These are phyloP conservation scores for Vulpes ferrilata DNA, from an alignment of 2,113 vertebrate genomes.

Conservation along the genomic window DNA sequence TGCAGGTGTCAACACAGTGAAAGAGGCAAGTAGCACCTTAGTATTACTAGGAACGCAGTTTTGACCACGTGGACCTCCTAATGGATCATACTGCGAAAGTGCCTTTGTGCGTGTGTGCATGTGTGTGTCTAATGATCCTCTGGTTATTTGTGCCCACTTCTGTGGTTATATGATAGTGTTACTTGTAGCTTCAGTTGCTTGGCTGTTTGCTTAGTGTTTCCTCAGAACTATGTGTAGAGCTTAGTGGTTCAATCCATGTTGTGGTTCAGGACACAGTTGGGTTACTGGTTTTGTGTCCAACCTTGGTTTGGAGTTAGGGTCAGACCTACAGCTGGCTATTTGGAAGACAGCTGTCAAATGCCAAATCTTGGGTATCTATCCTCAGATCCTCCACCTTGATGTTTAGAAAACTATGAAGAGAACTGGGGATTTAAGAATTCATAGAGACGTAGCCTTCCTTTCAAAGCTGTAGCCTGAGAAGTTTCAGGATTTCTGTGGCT, in stretches of 20 bases:
- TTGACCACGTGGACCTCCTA: background rate
- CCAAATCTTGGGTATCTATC: background rate
- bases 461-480: background rate
- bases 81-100: background rate
- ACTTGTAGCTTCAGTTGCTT: slow-evolving; percentile 9
- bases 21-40: background rate
- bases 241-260: background rate
- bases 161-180: background rate
- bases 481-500: background rate
- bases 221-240: background rate
- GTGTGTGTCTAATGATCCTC: background rate
- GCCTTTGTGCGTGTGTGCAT: too few species aligned
- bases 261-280: background rate
- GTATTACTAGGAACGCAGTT: background rate
- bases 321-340: background rate
- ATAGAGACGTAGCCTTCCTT: too few species aligned
- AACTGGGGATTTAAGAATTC: background rate
- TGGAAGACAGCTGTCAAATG: background rate
- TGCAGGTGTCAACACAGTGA: background rate
- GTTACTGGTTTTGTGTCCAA: background rate
- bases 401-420: background rate
- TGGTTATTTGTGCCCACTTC: background rate
- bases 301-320: background rate
- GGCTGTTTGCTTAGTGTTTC: background rate
- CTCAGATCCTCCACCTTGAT: background rate